Evolutionary conservation across 2,797 vertebrate species (phyloP).

Genomic region (Coreius guichenoti): DNA sequence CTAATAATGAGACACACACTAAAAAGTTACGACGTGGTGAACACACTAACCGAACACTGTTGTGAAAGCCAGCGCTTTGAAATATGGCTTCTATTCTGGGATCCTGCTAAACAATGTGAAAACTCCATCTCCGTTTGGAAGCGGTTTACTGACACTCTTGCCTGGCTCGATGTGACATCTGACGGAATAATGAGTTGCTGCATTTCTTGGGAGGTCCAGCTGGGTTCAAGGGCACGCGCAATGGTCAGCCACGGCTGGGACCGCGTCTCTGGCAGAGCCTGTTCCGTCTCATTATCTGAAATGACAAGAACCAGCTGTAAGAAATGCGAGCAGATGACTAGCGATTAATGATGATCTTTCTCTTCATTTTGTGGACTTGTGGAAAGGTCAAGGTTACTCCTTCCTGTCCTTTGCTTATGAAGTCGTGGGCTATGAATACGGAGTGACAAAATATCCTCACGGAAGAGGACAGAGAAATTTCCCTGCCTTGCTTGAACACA

Average conservation of each 20-base stretch:
- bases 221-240: conserved; percentile 41
- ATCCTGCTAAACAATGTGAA: conserved; percentile 53
- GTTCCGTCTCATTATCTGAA: conserved; percentile 57
- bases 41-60: conserved; percentile 18
- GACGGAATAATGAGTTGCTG: conserved; percentile 46
- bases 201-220: conserved; percentile 43
- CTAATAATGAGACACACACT: conserved; percentile 46
- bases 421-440: conserved; percentile 36
- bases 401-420: conserved; percentile 48
- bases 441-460: conserved; percentile 35
- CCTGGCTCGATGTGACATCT: conserved; percentile 36
- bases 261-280: conserved; percentile 42
- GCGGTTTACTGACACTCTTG: conserved; percentile 40
- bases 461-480: not conserved
- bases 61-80: conserved; percentile 55
- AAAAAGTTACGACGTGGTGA: conserved; percentile 34
- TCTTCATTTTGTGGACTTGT: conserved; percentile 40
- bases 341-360: conserved; percentile 60
- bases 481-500: not conserved
- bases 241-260: conserved; percentile 49
- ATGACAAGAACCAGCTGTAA: conserved; percentile 51
- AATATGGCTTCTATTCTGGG: conserved; percentile 53
- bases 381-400: conserved; percentile 59
- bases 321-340: conserved; percentile 53
- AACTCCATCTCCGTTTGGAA: conserved; percentile 36